Evolutionary conservation across 92 coral and sea anemone species (phyloP).

Genomic region (Blastomussa wellsi): DNA sequence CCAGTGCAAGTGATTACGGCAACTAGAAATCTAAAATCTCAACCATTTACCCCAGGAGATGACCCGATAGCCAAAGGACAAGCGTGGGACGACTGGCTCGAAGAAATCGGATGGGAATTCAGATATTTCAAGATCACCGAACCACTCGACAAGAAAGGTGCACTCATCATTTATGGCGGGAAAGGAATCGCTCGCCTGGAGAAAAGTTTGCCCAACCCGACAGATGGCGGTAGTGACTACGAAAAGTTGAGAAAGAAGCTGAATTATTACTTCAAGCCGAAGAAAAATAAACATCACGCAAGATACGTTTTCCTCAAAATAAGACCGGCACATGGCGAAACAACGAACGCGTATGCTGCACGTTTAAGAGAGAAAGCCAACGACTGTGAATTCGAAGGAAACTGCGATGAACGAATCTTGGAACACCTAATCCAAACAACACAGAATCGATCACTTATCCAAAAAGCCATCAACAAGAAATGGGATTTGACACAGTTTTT

Average conservation of each 20-base stretch:
- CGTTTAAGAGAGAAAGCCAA: slow-evolving; percentile 16
- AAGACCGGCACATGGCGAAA: neutral
- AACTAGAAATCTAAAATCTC: slow-evolving; percentile 42
- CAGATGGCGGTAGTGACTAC: slow-evolving; percentile 1
- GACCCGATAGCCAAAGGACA: slow-evolving; percentile 33
- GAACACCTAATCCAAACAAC: slow-evolving; percentile 63
- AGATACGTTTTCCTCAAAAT: slow-evolving; percentile 17
- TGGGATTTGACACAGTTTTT: slow-evolving; percentile 62
- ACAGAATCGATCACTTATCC: slow-evolving; percentile 47
- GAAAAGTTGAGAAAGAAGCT: slow-evolving; percentile 19
- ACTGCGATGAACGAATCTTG: slow-evolving; percentile 54
- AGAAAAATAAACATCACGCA: slow-evolving; percentile 45
- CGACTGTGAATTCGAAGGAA: slow-evolving; percentile 51
- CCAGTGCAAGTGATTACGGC: slow-evolving; percentile 35
- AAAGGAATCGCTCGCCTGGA: no score
- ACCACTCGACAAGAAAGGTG: slow-evolving; percentile 60
- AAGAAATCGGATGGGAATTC: slow-evolving; percentile 60
- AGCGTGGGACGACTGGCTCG: slow-evolving; percentile 70
- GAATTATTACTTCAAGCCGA: slow-evolving; percentile 25
- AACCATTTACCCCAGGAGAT: slow-evolving; percentile 41
- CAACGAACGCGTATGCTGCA: slow-evolving; percentile 41
- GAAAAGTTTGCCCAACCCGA: slow-evolving; percentile 55
- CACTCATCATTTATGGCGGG: slow-evolving; percentile 67
- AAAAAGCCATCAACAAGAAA: slow-evolving; percentile 62
- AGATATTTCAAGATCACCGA: slow-evolving; percentile 61